phyloP scores from a whole-genome alignment of 2,113 vertebrate species.

The Rissa tridactyla region DNA sequence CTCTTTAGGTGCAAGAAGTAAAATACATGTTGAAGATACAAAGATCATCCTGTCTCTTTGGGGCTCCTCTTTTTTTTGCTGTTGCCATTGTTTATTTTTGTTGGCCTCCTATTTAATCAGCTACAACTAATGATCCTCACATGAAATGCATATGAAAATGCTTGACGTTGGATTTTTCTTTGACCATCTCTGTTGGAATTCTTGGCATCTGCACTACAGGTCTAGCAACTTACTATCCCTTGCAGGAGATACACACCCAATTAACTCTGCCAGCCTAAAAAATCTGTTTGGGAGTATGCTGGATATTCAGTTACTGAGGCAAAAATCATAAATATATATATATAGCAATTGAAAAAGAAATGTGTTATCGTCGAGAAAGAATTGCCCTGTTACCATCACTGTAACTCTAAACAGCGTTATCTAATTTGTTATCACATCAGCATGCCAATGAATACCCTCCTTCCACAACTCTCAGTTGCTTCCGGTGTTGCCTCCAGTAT shows the following conservation, averaged over 20 bases:
- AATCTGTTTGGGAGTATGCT: neutral
- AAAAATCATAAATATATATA: neutral
- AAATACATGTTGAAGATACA: neutral
- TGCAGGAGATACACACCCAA: neutral
- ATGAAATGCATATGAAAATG: neutral
- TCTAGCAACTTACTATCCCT: neutral
- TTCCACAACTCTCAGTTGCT: neutral
- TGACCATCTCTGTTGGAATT: neutral
- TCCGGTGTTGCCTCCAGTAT: neutral
- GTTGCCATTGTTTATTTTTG: neutral
- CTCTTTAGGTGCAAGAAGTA: neutral
- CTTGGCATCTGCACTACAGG: neutral
- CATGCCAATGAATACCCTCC: neutral
- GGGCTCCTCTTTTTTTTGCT: neutral
- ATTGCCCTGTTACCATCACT: neutral
- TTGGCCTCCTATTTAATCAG: neutral
- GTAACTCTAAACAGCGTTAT: neutral
- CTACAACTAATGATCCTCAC: neutral
- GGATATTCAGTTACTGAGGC: neutral
- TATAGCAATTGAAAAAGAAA: neutral
- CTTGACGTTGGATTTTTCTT: neutral
- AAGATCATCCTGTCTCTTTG: neutral
- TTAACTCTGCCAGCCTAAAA: neutral
- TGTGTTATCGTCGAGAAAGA: neutral
- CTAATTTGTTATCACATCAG: neutral